phyloP scores from a whole-genome alignment of 2,888 invertebrate genomes.

The Allacma fusca region DNA sequence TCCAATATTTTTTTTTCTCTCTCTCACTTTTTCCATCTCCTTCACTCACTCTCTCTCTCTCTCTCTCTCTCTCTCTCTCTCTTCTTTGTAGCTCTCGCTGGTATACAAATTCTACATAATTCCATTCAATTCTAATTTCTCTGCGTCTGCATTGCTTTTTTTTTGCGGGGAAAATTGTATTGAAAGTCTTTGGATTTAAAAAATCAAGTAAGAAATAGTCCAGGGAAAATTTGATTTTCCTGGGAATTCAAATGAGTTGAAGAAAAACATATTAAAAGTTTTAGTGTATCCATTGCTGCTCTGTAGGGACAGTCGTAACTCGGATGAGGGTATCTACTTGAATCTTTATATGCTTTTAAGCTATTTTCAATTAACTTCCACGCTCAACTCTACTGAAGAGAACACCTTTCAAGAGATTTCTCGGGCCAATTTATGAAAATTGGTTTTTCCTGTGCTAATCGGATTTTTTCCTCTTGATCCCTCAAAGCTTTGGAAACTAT shows the following conservation, averaged over 20 bases:
- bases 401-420: slow-evolving; percentile 6
- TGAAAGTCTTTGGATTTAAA: slow-evolving; percentile 26
- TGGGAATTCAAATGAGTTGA: too few relatives aligned
- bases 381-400: background rate
- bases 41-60: background rate
- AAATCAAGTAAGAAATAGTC: background rate
- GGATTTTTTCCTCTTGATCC: background rate
- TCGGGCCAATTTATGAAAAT: slow-evolving; percentile 28
- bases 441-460: slow-evolving; percentile 19
- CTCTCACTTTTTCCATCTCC: background rate
- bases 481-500: background rate
- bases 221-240: background rate
- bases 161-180: slow-evolving; percentile 15
- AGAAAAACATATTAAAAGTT: too few relatives aligned
- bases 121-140: slow-evolving; percentile 39
- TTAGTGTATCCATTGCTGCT: too few relatives aligned
- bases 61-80: background rate
- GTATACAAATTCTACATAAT: slow-evolving; percentile 1
- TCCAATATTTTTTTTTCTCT: background rate
- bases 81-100: background rate
- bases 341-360: background rate
- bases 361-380: slow-evolving; percentile 21
- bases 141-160: background rate
- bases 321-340: background rate
- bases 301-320: background rate